phyloP scores from a whole-genome alignment of 2,113 vertebrate genomes.

The Rousettus leschenaultii region DNA sequence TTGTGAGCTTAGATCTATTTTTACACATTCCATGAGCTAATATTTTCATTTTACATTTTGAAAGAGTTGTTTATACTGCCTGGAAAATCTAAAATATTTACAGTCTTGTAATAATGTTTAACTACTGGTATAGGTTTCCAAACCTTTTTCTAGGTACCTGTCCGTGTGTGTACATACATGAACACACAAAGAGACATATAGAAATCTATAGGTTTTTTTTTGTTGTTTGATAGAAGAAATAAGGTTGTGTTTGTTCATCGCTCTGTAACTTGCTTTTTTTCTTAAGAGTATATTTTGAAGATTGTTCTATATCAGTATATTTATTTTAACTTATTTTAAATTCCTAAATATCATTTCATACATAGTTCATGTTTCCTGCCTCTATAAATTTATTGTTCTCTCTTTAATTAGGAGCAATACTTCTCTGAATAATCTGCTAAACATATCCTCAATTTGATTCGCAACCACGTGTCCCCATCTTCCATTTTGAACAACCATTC shows the following conservation, averaged over 20 bases:
- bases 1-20: not conserved
- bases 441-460: conserved; percentile 22
- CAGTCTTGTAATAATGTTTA: not conserved
- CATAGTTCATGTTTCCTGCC: not conserved
- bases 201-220: not conserved
- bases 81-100: not conserved
- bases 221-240: not conserved
- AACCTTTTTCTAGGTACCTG: not conserved
- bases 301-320: not conserved
- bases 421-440: conserved; percentile 49
- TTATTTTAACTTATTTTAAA: not conserved
- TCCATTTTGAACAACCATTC: conserved; percentile 5
- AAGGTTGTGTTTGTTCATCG: not conserved
- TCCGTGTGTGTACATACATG: not conserved
- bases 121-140: not conserved
- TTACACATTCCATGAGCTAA: not conserved
- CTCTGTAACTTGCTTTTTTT: not conserved
- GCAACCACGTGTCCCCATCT: conserved; percentile 55
- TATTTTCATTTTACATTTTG: not conserved
- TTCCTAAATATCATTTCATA: not conserved
- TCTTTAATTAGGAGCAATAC: not conserved
- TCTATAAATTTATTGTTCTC: conserved; percentile 20
- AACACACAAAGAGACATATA: not conserved
- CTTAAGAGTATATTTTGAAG: not conserved
- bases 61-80: not conserved